These are phyloP conservation scores for Clistopyga incitator DNA, from an alignment of 2,888 invertebrate species.

Conservation along the genomic window DNA sequence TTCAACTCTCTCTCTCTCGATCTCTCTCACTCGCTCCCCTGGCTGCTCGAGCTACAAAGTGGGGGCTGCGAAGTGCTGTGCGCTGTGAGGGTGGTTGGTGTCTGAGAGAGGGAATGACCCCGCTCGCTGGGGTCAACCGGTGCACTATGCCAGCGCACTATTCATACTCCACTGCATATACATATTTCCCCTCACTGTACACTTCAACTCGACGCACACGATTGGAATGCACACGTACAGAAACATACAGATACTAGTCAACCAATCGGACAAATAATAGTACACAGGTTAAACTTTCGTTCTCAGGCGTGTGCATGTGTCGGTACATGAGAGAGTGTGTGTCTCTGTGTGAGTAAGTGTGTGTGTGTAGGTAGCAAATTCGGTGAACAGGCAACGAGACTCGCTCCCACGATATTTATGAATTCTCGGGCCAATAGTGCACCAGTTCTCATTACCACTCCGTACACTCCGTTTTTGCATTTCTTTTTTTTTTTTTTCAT, in stretches of 20 bases:
- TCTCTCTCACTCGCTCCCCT: conserved; percentile 25
- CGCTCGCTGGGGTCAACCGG: conserved; percentile 80
- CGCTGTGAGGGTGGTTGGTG: conserved; percentile 71
- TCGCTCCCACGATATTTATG: conserved; percentile 69
- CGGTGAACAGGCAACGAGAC: conserved; percentile 1
- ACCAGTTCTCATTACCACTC: conserved; percentile 64
- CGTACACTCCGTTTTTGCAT: conserved; percentile 48
- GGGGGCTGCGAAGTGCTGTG: conserved; percentile 69
- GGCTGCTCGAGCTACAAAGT: conserved; percentile 42
- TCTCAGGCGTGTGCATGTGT: neutral
- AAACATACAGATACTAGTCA: neutral
- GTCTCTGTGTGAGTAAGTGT: neutral
- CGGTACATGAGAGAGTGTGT: neutral
- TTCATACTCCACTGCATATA: conserved; percentile 52
- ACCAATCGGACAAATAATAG: conserved; percentile 61
- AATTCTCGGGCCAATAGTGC: conserved; percentile 61
- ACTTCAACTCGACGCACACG: conserved; percentile 51
- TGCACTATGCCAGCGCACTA: conserved; percentile 74
- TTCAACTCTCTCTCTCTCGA: conserved; percentile 41
- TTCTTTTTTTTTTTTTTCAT: conserved; percentile 7
- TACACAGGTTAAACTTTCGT: conserved; percentile 49
- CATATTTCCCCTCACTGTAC: conserved; percentile 48
- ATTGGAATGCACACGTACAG: conserved; percentile 16
- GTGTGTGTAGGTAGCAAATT: conserved; percentile 11
- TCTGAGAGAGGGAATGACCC: conserved; percentile 81